Base-by-base conservation (phyloP, 2,888 invertebrate genomes). In the Luperina testacea region DNA sequence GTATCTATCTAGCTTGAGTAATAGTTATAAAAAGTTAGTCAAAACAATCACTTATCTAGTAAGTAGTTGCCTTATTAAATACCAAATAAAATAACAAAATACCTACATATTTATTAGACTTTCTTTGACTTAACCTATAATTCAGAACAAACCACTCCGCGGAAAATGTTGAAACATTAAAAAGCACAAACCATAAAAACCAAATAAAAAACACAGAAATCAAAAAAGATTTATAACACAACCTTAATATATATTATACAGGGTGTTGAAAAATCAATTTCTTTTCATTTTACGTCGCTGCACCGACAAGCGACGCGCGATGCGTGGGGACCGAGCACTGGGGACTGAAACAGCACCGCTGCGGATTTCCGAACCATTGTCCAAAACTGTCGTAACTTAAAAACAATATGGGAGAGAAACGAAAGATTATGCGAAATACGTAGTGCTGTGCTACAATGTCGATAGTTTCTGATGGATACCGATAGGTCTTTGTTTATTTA, bases 301-400 rank as follows among this genome's bases (percentile, higher is more conserved):
- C 81, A 87, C 27, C 67, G 78, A 53, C 48, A 42, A 83, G 82
- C 42, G 81, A 32, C 64, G 89, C 67, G 73, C 27, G 48, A 7
- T 64, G 63, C 17, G 77, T 15, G 9, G 13, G n/a, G 32, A 2
- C 45, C 59, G 13, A 11, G 48, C 20, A 17, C 11, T 45, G 76
- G 72, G 76, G 86, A 78, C 79, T 75, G 83, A 65, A 84, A 83
- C 82, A 87, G 90, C 84, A 81, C 89, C 87, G 75, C 84, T 90
- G 89, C 84, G 92, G 92, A 91, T 92, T 93, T 94, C 93, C 93
- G 92, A 87, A 88, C 91, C 94, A 95, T 95, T 95, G 93, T 94
- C 92, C 94, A 93, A 94, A 93, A 91, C 91, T 92, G 94, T 92
- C 94, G 93, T 94, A 94, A 94, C 93, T 95, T 94, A 93, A 94